phyloP scores from a whole-genome alignment of 2,888 invertebrate genomes.

The Rhyacophila evoluta region DNA sequence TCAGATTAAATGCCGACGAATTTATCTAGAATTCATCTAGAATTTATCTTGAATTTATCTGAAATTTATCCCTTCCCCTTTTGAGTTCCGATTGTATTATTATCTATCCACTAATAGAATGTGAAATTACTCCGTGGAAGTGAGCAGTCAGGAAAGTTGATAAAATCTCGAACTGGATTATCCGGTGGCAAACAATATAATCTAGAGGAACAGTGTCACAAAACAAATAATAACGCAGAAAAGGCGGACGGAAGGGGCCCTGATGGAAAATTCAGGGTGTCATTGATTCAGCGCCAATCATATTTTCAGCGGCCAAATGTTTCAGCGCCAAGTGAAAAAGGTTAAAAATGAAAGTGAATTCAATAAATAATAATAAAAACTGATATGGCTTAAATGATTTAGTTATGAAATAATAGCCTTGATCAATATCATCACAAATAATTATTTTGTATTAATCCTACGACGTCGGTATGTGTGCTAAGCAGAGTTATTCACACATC shows the following conservation, averaged over 20 bases:
- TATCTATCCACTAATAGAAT: conserved; percentile 18
- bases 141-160: conserved; percentile 34
- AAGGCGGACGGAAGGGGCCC: conserved; percentile 12
- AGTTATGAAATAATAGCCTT: too few species aligned
- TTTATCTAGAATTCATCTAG: conserved; percentile 10
- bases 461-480: too few species aligned
- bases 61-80: not conserved
- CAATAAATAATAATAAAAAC: too few species aligned
- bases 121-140: conserved; percentile 12
- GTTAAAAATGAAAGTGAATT: too few species aligned
- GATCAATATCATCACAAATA: too few species aligned
- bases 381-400: too few species aligned
- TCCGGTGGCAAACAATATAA: conserved; percentile 50
- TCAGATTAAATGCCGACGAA: not conserved
- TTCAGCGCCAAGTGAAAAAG: too few species aligned
- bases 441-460: too few species aligned
- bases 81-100: not conserved
- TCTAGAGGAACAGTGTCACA: conserved; percentile 34
- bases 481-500: too few species aligned
- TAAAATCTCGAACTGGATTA: conserved; percentile 47
- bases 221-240: conserved; percentile 35
- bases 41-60: not conserved
- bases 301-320: not conserved
- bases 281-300: not conserved
- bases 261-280: not conserved